Evolutionary conservation across 2,888 invertebrate species (phyloP).

Genomic region (Pediacus dermestoides): DNA sequence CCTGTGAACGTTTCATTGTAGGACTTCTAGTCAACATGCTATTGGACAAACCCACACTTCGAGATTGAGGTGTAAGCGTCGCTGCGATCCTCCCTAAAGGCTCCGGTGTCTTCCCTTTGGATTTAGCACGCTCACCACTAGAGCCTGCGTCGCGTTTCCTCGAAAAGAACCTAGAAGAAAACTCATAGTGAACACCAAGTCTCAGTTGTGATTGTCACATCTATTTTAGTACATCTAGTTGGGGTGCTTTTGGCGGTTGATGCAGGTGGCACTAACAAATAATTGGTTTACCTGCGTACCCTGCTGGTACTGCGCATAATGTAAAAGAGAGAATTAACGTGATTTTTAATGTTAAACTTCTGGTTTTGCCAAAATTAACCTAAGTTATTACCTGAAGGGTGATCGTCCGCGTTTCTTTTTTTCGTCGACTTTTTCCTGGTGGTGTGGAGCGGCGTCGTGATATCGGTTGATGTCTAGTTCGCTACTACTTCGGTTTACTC

Average conservation of each 20-base stretch:
- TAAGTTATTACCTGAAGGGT: slow-evolving; percentile 73
- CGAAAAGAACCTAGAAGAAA: slow-evolving; percentile 69
- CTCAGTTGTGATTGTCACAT: no score
- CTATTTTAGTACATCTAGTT: no score
- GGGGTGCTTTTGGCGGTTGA: no score
- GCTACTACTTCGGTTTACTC: slow-evolving; percentile 69
- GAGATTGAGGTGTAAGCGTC: slow-evolving; percentile 32
- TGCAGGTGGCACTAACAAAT: slow-evolving; percentile 4
- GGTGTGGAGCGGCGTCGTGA: slow-evolving; percentile 53
- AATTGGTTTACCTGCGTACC: slow-evolving; percentile 22
- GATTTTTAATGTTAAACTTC: slow-evolving; percentile 13
- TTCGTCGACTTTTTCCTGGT: slow-evolving; percentile 38
- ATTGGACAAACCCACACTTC: slow-evolving; percentile 50
- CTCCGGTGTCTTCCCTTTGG: slow-evolving; percentile 67
- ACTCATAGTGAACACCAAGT: slow-evolving; percentile 11
- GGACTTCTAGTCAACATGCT: slow-evolving; percentile 50
- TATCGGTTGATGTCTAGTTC: slow-evolving; percentile 74
- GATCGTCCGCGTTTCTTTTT: slow-evolving; percentile 83
- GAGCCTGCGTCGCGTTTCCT: slow-evolving; percentile 65
- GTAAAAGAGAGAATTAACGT: slow-evolving; percentile 13
- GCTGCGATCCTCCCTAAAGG: slow-evolving; percentile 45
- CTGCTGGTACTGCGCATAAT: slow-evolving; percentile 21
- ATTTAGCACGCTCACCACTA: slow-evolving; percentile 63
- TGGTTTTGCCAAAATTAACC: no score
- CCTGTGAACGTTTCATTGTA: slow-evolving; percentile 52